Evolutionary conservation across 2,113 vertebrate species (phyloP).

Genomic region (Datnioides undecimradiatus): DNA sequence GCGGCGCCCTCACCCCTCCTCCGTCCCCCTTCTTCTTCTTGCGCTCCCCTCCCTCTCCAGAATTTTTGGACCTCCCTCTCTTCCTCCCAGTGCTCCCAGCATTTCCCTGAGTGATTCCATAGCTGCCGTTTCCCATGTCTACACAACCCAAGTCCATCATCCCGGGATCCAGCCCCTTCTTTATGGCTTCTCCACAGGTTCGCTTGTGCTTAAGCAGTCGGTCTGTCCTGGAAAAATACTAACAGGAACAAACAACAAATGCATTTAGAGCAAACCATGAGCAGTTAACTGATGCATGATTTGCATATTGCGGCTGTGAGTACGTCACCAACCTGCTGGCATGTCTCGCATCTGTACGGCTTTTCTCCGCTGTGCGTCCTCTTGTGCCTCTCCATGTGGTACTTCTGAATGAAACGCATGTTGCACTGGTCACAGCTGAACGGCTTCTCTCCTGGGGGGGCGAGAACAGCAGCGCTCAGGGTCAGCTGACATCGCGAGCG

Average conservation of each 20-base stretch:
- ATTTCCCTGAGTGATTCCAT: constrained; percentile 93
- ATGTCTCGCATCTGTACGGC: constrained; percentile 99
- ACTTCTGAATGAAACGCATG: constrained; percentile 99
- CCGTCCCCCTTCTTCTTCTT: constrained; percentile 88
- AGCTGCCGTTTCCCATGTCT: constrained; percentile 89
- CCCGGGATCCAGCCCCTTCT: constrained; percentile 90
- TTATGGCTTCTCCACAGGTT: constrained; percentile 95
- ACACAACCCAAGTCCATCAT: constrained; percentile 87
- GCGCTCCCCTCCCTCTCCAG: constrained; percentile 88
- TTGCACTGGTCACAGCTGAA: constrained; percentile 99
- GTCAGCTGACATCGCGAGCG: not conserved
- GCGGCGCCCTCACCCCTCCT: constrained; percentile 43
- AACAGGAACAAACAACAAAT: constrained; percentile 22
- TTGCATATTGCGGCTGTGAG: accelerated
- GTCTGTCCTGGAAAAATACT: constrained; percentile 99
- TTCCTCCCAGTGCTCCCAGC: constrained; percentile 88
- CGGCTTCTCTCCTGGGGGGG: constrained; percentile 92
- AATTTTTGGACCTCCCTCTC: constrained; percentile 91
- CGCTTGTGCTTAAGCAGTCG: constrained; percentile 99
- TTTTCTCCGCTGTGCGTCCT: constrained; percentile 99
- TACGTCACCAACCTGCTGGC: constrained; percentile 88
- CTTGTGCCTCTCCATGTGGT: constrained; percentile 99
- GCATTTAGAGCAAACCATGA: not conserved
- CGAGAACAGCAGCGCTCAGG: not conserved
- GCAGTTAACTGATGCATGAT: too few relatives aligned